Conservation (phyloP, 2,113 vertebrate species). For the Lamprologus ornatipinnis region DNA sequence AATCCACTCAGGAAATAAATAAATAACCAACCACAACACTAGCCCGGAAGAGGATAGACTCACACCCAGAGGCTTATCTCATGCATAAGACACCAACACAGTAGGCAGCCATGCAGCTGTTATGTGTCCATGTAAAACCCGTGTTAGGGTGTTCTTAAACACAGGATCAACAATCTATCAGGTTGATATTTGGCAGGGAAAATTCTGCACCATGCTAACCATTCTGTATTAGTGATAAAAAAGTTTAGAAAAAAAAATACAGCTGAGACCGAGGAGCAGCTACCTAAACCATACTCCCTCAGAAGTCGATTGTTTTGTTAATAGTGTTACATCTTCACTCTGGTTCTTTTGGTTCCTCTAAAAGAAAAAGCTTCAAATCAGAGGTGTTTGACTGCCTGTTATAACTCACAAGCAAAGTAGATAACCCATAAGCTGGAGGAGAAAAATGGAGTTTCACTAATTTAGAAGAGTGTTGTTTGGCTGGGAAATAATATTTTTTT, state of each 20-base stretch:
- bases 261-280: neutral
- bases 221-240: neutral
- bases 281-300: neutral
- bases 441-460: neutral
- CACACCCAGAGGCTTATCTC: conserved; percentile 20
- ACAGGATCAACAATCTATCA: neutral
- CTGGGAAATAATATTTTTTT: neutral
- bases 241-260: neutral
- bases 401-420: neutral
- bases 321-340: neutral
- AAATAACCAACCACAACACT: neutral
- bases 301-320: neutral
- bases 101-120: neutral
- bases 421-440: neutral
- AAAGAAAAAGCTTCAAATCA: neutral
- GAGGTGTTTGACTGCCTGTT: neutral
- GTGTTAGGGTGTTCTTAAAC: neutral
- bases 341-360: neutral
- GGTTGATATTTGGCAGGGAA: neutral
- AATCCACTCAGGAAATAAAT: conserved; percentile 45
- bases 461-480: neutral
- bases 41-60: conserved; percentile 1
- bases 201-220: neutral
- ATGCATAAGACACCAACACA: neutral
- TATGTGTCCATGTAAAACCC: neutral